Conservation (phyloP, 2,888 invertebrate species). For the Pristionchus maxplancki region DNA sequence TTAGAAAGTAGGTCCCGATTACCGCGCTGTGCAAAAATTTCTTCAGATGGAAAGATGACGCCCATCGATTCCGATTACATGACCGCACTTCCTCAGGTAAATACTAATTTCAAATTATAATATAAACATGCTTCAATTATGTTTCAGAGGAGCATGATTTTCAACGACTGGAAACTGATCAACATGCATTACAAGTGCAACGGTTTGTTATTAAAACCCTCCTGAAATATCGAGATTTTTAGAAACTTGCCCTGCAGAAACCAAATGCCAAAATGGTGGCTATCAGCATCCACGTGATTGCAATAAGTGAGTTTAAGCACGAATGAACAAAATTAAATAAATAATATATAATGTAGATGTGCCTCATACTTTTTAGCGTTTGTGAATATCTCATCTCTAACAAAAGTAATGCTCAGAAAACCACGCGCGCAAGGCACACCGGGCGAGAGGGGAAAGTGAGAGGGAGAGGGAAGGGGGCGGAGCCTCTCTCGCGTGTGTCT, state of each 20-base stretch:
- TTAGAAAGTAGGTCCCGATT: background rate
- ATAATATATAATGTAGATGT: too few species aligned
- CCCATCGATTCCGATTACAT: background rate
- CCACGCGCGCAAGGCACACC: too few species aligned
- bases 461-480: too few species aligned
- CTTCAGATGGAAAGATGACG: background rate
- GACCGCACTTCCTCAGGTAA: too few species aligned
- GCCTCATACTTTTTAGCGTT: too few species aligned
- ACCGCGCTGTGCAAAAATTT: too few species aligned
- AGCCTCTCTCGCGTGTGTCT: too few species aligned
- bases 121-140: too few species aligned
- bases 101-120: too few species aligned
- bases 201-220: background rate
- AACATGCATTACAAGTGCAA: slow-evolving; percentile 3
- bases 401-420: too few species aligned
- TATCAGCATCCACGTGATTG: background rate
- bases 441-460: too few species aligned
- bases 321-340: background rate
- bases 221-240: background rate
- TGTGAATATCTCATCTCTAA: too few species aligned
- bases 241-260: background rate
- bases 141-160: background rate
- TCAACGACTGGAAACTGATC: background rate
- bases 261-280: background rate
- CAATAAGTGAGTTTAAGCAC: background rate